phyloP scores from a whole-genome alignment of 2,797 vertebrate genomes.

The Anguilla obscura region DNA sequence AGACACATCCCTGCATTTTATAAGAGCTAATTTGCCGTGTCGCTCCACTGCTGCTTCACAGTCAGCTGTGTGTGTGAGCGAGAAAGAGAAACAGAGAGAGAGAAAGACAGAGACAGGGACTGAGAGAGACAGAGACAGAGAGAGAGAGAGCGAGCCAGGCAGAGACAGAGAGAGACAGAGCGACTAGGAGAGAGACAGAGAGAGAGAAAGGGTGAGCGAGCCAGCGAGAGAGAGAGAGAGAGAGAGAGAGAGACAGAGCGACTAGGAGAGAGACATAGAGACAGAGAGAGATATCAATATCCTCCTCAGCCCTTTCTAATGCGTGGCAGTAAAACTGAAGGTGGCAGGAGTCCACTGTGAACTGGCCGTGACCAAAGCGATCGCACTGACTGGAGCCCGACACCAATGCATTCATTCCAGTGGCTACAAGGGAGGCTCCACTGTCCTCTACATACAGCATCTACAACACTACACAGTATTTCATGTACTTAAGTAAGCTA shows the following conservation, averaged over 20 bases:
- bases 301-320: constrained; percentile 40
- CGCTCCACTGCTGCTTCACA: background rate
- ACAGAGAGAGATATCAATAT: constrained; percentile 37
- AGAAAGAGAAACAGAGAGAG: background rate
- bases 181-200: no score
- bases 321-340: constrained; percentile 34
- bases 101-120: no score
- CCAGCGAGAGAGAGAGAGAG: background rate
- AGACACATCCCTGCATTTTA: background rate
- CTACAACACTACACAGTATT: no score
- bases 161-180: background rate
- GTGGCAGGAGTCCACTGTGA: constrained; percentile 35
- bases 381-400: constrained; percentile 29
- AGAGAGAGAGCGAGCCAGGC: constrained; percentile 20
- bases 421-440: background rate
- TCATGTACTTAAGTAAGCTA: no score
- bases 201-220: constrained; percentile 20
- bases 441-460: background rate
- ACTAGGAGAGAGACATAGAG: no score
- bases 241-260: background rate
- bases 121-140: no score
- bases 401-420: constrained; percentile 51
- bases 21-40: background rate
- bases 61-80: background rate
- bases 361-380: constrained; percentile 34